Evolutionary conservation across 2,888 invertebrate genomes (phyloP), one percentile per base, ranked within the genome.

Genomic region (Dryobota labecula): DNA sequence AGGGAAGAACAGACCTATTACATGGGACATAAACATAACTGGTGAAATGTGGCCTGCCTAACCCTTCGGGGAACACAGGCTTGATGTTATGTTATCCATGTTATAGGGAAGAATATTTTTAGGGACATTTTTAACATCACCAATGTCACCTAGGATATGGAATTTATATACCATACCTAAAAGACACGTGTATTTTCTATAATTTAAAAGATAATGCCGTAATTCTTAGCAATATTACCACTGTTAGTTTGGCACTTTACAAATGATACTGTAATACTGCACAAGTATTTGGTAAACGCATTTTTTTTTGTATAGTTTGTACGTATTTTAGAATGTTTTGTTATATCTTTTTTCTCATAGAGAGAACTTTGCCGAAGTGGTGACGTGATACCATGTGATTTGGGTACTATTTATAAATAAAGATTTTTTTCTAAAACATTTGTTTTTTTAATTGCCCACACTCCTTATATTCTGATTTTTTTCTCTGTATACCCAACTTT

Each of bases 321-420:
- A 75, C 24, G 47, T 58, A 27, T 63, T n/a, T 41, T 63, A 69
- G 53, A 73, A 36, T 64, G 70, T 70, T 71, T 75, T 73, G 70
- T 82, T 76, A 69, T 47, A 54, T 76, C 67, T 66, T 69, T 68
- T 62, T 65, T 80, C 76, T 77, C 30, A 0, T 41, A 38, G 70
- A 64, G 72, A 82, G 80, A 81, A 80, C 47, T 83, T 88, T 89
- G 90, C 89, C 89, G 85, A 82, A 86, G 84, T 86, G 84, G 85
- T 89, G 83, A 89, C 87, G 92, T 93, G 92, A 92, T 92, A 91
- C 88, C 89, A 87, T 92, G 93, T 92, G 92, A 93, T 93, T 90
- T 92, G 93, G 80, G 80, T 83, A 85, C 75, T 93, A 94, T 93
- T 93, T 94, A 93, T 93, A 80, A 90, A 90, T 90, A 86, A 85